Percentiles rank a stretch among this genome's conserved stretches.
phyloP scores from a whole-genome alignment of 2,113 vertebrate genomes.

The Sturnira hondurensis region DNA sequence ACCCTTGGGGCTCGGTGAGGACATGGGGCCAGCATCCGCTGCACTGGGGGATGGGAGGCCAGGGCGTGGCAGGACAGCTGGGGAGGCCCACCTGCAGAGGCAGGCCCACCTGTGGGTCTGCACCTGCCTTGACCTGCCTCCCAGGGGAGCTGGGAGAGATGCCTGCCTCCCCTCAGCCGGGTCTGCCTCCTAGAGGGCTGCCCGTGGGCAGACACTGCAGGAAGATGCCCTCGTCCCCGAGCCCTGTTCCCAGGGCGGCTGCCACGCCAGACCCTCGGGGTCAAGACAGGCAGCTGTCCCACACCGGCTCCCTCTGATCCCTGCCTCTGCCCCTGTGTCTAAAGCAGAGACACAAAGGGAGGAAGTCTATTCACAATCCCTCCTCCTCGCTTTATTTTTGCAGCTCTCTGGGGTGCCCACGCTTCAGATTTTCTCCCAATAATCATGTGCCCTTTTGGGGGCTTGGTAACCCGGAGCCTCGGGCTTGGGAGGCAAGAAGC shows the following conservation, averaged over 20 bases:
- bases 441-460: conserved; percentile 54
- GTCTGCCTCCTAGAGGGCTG: neutral
- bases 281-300: neutral
- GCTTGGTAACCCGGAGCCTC: neutral
- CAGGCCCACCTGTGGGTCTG: accelerated
- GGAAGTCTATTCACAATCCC: conserved; percentile 55
- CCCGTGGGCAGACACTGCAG: accelerated
- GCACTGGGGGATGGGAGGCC: accelerated
- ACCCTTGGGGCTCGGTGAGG: neutral
- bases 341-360: conserved; percentile 58
- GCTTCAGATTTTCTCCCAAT: conserved; percentile 46
- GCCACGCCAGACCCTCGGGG: neutral
- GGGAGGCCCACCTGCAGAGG: accelerated
- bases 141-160: neutral
- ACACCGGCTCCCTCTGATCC: neutral
- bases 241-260: neutral
- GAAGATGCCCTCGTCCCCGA: accelerated
- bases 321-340: conserved; percentile 27
- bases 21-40: accelerated
- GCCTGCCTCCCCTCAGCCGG: accelerated
- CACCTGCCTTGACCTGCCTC: neutral
- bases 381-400: conserved; percentile 60
- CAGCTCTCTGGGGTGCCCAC: conserved; percentile 31
- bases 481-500: neutral
- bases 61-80: accelerated